These are phyloP conservation scores for Corythaeola cristata DNA, from an alignment of 2,113 vertebrate genomes.

Conservation along the genomic window DNA sequence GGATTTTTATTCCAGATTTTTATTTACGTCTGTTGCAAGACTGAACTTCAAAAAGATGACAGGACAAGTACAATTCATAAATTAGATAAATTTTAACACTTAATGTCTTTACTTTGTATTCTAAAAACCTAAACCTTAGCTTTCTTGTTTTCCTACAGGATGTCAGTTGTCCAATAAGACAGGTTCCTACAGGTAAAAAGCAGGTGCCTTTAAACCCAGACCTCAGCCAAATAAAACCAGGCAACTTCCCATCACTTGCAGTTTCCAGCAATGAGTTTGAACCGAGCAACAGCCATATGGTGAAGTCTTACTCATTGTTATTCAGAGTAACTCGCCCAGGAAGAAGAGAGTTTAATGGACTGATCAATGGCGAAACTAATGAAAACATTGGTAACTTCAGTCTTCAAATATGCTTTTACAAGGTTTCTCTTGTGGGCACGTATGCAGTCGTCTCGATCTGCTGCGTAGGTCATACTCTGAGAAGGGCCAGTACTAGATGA, in stretches of 20 bases:
- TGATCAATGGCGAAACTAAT: constrained; percentile 92
- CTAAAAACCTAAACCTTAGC: not conserved
- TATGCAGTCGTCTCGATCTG: not conserved
- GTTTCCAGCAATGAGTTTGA: constrained; percentile 99
- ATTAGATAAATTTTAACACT: not conserved
- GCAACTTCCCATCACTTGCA: constrained; percentile 92
- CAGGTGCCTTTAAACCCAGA: constrained; percentile 99
- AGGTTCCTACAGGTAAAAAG: constrained; percentile 99
- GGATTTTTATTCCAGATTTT: not conserved
- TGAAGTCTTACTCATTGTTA: constrained; percentile 97
- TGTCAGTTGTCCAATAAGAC: constrained; percentile 98
- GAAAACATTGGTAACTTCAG: constrained; percentile 90
- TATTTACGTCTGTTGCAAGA: not conserved
- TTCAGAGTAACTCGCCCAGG: constrained; percentile 95
- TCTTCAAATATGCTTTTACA: not conserved
- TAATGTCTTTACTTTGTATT: not conserved
- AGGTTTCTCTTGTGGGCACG: not conserved
- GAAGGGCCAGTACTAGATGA: not conserved
- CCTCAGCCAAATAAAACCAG: constrained; percentile 93
- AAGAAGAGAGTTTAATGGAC: constrained; percentile 87
- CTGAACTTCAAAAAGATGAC: not conserved
- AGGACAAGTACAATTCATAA: not conserved
- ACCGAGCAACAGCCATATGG: constrained; percentile 99
- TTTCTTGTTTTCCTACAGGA: constrained; percentile 81
- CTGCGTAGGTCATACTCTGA: not conserved